Conservation (phyloP, 2,888 invertebrate species). For the Aphodius granarius region DNA sequence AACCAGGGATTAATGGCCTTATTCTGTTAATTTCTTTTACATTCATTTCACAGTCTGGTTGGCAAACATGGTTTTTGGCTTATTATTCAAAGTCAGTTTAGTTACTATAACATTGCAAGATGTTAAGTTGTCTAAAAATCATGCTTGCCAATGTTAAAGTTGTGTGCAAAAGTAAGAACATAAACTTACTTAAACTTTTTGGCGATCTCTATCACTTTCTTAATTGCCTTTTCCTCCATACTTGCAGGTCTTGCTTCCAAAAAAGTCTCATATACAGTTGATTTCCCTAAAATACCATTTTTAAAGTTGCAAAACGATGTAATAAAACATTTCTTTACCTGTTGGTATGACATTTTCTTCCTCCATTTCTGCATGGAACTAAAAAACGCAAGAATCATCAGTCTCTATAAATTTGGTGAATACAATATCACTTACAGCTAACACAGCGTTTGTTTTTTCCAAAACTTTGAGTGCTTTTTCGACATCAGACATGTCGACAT, state of each 20-base stretch:
- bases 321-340: background rate
- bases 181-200: slow-evolving; percentile 60
- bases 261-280: slow-evolving; percentile 65
- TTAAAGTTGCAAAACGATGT: background rate
- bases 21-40: no score
- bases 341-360: slow-evolving; percentile 40
- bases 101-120: no score
- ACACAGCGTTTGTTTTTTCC: slow-evolving; percentile 61
- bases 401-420: background rate
- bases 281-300: slow-evolving; percentile 48
- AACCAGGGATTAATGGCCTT: no score
- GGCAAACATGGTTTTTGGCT: no score
- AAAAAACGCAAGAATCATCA: slow-evolving; percentile 36
- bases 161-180: no score
- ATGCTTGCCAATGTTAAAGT: slow-evolving; percentile 16
- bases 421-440: slow-evolving; percentile 60
- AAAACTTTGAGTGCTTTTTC: slow-evolving; percentile 61
- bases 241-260: slow-evolving; percentile 63
- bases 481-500: slow-evolving; percentile 61
- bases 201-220: slow-evolving; percentile 61
- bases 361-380: slow-evolving; percentile 75
- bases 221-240: slow-evolving; percentile 70
- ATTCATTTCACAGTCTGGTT: no score
- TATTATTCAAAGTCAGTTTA: no score
- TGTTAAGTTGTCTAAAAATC: background rate